Evolutionary conservation across 2,113 vertebrate genomes (phyloP), one percentile per base, ranked within the genome.

Genomic region (Pristiophorus japonicus): DNA sequence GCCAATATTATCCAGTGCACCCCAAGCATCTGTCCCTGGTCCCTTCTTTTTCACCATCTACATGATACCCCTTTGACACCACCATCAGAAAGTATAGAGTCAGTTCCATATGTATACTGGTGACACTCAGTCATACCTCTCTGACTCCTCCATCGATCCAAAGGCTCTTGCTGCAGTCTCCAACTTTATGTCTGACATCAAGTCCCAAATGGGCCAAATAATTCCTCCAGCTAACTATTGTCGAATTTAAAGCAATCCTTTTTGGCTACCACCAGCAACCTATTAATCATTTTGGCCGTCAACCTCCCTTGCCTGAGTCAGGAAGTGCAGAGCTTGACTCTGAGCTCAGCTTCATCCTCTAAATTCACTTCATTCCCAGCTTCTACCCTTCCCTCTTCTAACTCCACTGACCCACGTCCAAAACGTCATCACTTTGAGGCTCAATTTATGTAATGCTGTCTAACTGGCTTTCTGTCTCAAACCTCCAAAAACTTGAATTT

Each of bases 221-320:
- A 4, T 66, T 93, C 34, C 91, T 93, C n/a, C n/a, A 93, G 91
- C n/a, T 93, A 66, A 66, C 66, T 93, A 66, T 93, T 93, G 62
- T 20, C 34, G 20, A 42, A 42, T 65, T 42, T 22, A 42, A 93
- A 93, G n/a, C n/a, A 63, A 66, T 93, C 6, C 5, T 22, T 42
- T 42, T 93, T 93, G 62, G n/a, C 51, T 90, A 6, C 85, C 20
- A 47, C 22, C 38, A 84, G 42, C 38, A 81, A 18, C 2, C 24
- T 91, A 91, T 62, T n/a, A n/a, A 92, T 92, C 12, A 65, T 88
- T 55, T 88, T 88, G 34, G 24, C 27, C 30, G 34, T 59, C 10
- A 55, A 55, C 51, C 24, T 88, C 47, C 84, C 47, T 8, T 4
- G 27, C 14, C 27, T 88, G 2, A 88, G 2, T 34, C 47, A 88